Base-by-base conservation (phyloP, 1,140 invertebrate species). In the Eriosoma lanigerum region DNA sequence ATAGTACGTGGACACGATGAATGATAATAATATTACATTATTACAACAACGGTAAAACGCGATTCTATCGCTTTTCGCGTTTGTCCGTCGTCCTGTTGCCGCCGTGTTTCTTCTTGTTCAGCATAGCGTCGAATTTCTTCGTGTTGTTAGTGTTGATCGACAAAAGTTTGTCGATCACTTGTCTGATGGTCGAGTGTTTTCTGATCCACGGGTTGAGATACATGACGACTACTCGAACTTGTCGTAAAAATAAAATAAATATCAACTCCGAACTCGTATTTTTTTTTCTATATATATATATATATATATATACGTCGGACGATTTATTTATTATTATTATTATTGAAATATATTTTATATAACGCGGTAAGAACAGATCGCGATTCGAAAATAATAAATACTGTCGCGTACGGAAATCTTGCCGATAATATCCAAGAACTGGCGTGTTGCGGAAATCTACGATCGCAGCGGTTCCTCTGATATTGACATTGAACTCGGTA, bases 131-230 rank as follows among this genome's bases (percentile, higher is more conserved):
- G 60, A 52, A 78, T 26, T 82, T 81, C 50, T 81, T 81, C 64
- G 66, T 38, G 38, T 82, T 83, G 81, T 84, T 82, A 75, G 58
- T 38, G 52, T 66, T 56, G 48, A 62, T 81, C 29, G 80, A 72
- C 87, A 84, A 72, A 19, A 84, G 21, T 44, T 81, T 89, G 83
- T 92, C 91, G 83, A 92, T 85, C 82, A 91, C 88, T 84, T 91
- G 91, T 75, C 91, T 88, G 82, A 92, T 91, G 4, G 89, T 90
- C 75, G 90, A 91, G 86, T 92, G 91, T 82, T 91, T 92, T 84
- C 91, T 89, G 82, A 91, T 90, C 84, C 92, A 91, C 60, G 91
- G 91, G 85, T 92, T 92, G 8, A 90, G 90, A 84, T 90, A 92
- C 91, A 92, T 92, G 54, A 12, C 32, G 48, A 5, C n/a, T n/a